Evolutionary conservation across 1,140 invertebrate species (phyloP).

Genomic region (Ladona fulva): DNA sequence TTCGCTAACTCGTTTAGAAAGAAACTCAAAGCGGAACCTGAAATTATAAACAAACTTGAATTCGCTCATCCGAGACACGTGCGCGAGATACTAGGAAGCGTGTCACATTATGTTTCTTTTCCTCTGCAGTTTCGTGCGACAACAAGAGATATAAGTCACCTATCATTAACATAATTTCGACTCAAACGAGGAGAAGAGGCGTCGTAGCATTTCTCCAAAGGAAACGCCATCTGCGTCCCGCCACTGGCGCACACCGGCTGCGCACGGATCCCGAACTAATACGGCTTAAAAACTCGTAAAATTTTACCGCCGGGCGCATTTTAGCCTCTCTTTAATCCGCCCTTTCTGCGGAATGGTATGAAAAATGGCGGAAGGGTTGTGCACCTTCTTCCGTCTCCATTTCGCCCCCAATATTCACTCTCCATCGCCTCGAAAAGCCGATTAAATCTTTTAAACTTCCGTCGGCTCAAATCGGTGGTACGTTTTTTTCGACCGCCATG

Average conservation of each 20-base stretch:
- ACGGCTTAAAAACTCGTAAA: conserved; percentile 3
- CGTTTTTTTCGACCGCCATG: neutral
- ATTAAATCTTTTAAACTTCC: neutral
- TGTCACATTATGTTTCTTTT: too few relatives aligned
- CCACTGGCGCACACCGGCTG: neutral
- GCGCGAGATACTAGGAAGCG: too few relatives aligned
- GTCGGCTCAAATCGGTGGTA: neutral
- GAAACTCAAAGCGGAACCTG: too few relatives aligned
- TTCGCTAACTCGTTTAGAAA: too few relatives aligned
- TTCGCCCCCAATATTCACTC: neutral
- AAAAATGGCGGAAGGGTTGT: too few relatives aligned
- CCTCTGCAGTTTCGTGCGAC: too few relatives aligned
- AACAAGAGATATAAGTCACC: neutral
- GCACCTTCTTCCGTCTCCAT: neutral
- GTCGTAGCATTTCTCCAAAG: neutral
- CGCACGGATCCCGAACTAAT: neutral
- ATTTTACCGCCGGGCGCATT: conserved; percentile 2
- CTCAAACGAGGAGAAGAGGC: neutral
- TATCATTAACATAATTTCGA: neutral
- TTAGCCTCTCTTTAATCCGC: neutral
- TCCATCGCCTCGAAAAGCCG: neutral
- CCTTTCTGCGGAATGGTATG: neutral
- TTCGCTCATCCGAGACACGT: too few relatives aligned
- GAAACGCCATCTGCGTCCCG: neutral
- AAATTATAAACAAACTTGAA: too few relatives aligned